Evolutionary conservation across 2,113 vertebrate species (phyloP), one percentile per base, ranked within the genome.

Genomic region (Spea bombifrons): DNA sequence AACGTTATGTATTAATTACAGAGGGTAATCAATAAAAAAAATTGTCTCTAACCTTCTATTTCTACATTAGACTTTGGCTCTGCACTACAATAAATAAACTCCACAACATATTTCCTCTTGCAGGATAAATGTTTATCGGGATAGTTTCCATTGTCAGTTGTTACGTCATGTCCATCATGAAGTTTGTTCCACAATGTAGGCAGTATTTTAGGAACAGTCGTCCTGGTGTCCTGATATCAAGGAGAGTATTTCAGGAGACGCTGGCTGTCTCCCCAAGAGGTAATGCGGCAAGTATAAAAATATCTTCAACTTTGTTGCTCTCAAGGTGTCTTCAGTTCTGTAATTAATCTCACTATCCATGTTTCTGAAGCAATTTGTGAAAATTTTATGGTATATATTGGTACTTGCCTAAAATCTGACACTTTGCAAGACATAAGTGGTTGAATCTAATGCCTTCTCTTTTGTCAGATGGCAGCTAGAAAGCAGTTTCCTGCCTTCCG

Each of bases 321-420:
- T 10, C 43, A 48, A 44, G 13, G 7, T 61, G 75, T 52, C 52
- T 8, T 30, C 10, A 69, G 75, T 68, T 66, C 57, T 68, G 52
- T 69, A 76, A 76, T 76, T 76, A 76, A 76, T 76, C 75, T 76
- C 15, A 46, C 75, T 53, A 76, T 76, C 68, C 75, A 69, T 69
- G 52, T 57, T 59, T 44, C 59, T 59, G 66, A 57, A 76, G 75
- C 75, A 76, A 76, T 76, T 48, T 76, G 55, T 69, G 66, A 69
- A 66, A 59, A 53, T 30, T 30, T 30, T 30, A 30, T 30, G 30
- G 66, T 65, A 69, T 69, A 45, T 76, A 76, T 76, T 59, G 66
- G 75, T 76, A 66, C 13, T 50, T 69, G 66, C 65, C 65, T 68
- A 52, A 53, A 45, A 76, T 57, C 52, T 76, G 66, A 76, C 75